phyloP scores from a whole-genome alignment of 1,140 invertebrate genomes.

The Bicyclus anynana region DNA sequence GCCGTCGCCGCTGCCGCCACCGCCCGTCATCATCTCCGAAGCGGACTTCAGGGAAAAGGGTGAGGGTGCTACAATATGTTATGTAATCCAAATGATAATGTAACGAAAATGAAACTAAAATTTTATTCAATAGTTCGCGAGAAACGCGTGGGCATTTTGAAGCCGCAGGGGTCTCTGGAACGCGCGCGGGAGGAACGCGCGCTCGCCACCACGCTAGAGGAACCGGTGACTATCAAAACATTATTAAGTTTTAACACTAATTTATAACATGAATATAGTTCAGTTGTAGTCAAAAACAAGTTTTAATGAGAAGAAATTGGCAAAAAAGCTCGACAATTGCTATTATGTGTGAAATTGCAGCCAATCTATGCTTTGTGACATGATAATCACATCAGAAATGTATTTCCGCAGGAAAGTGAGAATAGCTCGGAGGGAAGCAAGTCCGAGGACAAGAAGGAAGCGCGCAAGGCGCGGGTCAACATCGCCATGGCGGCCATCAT shows the following conservation, averaged over 20 bases:
- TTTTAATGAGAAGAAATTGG: too few species aligned
- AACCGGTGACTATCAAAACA: constrained; percentile 26
- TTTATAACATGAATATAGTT: too few species aligned
- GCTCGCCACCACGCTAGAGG: constrained; percentile 38
- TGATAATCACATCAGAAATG: neutral
- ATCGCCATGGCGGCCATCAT: constrained; percentile 88
- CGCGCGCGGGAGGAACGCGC: constrained; percentile 79
- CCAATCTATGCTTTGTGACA: too few species aligned
- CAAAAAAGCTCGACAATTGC: too few species aligned
- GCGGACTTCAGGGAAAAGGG: constrained; percentile 71
- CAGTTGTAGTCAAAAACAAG: too few species aligned
- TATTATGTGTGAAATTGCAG: too few species aligned
- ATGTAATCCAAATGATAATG: neutral
- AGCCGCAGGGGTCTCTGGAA: constrained; percentile 83
- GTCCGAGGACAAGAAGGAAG: constrained; percentile 51
- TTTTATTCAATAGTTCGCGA: constrained; percentile 60
- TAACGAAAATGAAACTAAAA: neutral
- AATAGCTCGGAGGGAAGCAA: constrained; percentile 35
- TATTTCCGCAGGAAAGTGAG: constrained; percentile 32
- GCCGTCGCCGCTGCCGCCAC: constrained; percentile 24
- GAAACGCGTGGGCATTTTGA: constrained; percentile 82
- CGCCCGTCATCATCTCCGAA: constrained; percentile 66
- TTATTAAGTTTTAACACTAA: constrained; percentile 3
- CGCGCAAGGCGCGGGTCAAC: constrained; percentile 77
- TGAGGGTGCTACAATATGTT: constrained; percentile 8